Percentiles rank a stretch among this genome's conserved stretches.
These are phyloP conservation scores for Eolophus roseicapilla DNA, from an alignment of 2,113 vertebrate species.

Conservation along the genomic window DNA sequence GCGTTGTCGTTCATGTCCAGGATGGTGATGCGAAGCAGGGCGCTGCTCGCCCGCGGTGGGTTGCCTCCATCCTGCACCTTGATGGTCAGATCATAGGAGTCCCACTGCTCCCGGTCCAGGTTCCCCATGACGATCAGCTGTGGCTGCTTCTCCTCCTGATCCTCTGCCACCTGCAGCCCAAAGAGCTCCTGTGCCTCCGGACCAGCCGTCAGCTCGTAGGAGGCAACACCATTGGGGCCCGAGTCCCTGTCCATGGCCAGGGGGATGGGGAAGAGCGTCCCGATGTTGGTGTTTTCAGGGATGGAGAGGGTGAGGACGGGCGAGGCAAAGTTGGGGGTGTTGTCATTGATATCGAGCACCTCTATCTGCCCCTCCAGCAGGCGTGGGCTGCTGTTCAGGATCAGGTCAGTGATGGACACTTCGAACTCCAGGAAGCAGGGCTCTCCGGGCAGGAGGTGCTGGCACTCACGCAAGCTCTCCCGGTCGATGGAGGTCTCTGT, in stretches of 20 bases:
- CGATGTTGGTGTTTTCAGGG: constrained; percentile 92
- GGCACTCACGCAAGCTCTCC: constrained; percentile 89
- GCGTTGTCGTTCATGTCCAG: constrained; percentile 94
- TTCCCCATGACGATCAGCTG: constrained; percentile 94
- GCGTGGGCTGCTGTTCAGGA: constrained; percentile 82
- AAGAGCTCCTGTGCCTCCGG: constrained; percentile 88
- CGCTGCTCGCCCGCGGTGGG: constrained; percentile 87
- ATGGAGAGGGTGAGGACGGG: constrained; percentile 91
- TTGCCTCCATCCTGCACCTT: constrained; percentile 91
- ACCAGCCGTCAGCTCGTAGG: constrained; percentile 86
- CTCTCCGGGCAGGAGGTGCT: constrained; percentile 83
- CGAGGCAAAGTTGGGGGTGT: constrained; percentile 94
- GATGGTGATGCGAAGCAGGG: constrained; percentile 90
- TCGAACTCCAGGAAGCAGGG: constrained; percentile 94
- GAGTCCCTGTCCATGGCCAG: constrained; percentile 89
- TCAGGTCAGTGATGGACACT: constrained; percentile 93
- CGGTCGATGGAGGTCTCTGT: constrained; percentile 92
- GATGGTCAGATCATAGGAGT: constrained; percentile 96
- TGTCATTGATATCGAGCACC: constrained; percentile 95
- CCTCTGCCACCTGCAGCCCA: constrained; percentile 89
- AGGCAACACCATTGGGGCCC: constrained; percentile 86
- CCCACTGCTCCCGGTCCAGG: constrained; percentile 91
- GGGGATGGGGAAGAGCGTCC: constrained; percentile 87
- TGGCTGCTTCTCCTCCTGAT: constrained; percentile 89
- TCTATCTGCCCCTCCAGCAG: constrained; percentile 95